A percentile compares a stretch with the other conserved stretches of the same genome.
These are phyloP conservation scores for Hoplias malabaricus DNA, from an alignment of 2,113 vertebrate species.

Conservation along the genomic window DNA sequence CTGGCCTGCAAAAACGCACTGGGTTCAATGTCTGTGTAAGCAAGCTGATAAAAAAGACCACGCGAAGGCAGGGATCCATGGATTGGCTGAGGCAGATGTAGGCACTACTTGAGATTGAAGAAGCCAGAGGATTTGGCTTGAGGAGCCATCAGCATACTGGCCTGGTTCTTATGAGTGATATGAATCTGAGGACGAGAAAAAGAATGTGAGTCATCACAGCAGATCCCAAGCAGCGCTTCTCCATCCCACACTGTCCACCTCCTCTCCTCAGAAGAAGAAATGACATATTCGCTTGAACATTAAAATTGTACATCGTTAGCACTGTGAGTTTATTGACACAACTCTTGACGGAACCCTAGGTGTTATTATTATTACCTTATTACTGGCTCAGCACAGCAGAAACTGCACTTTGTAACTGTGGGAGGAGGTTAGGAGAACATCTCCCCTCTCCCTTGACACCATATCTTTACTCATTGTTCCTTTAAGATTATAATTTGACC, in stretches of 20 bases:
- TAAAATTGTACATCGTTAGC: background rate
- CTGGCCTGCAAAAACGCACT: slow-evolving; percentile 8
- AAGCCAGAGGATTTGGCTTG: slow-evolving; percentile 79
- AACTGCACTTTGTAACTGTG: too few relatives aligned
- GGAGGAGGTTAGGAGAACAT: too few relatives aligned
- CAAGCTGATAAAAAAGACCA: slow-evolving; percentile 13
- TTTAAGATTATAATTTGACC: too few relatives aligned
- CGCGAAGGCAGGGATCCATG: background rate
- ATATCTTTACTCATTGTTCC: too few relatives aligned
- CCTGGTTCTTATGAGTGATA: slow-evolving; percentile 92
- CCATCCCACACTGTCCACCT: slow-evolving; percentile 1
- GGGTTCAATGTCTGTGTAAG: slow-evolving; percentile 13
- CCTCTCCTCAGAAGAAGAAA: background rate
- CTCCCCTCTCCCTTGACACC: too few relatives aligned
- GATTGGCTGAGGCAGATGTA: background rate
- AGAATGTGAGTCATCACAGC: background rate
- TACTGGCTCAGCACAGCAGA: too few relatives aligned
- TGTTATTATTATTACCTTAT: too few relatives aligned
- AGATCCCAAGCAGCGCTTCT: background rate
- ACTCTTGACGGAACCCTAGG: too few relatives aligned
- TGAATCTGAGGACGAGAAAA: slow-evolving; percentile 74
- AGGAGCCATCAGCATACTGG: slow-evolving; percentile 85
- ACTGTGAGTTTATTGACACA: too few relatives aligned
- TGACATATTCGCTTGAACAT: background rate
- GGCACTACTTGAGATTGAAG: slow-evolving; percentile 77